Base-by-base conservation (phyloP, 2,113 vertebrate genomes). In the human region DNA sequence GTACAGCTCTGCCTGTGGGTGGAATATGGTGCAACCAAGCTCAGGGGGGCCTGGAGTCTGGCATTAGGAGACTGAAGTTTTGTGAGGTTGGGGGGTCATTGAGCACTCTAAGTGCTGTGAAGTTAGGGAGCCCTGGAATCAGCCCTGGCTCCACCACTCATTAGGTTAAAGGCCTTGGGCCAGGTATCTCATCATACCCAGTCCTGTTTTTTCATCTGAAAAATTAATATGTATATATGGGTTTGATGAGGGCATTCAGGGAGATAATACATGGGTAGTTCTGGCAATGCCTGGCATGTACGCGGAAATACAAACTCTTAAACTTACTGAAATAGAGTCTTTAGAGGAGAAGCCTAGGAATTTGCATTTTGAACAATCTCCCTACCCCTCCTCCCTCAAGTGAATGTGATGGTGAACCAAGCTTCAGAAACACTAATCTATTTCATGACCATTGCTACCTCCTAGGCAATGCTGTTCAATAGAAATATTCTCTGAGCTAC, bases 11-110 rank as follows among this genome's bases (percentile, higher is more conserved):
- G 2, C 30, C 66, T 70, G 25, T 23, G 12, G 52, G 30, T 40
- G 17, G 20, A 6, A 7, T 1, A 9, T 13, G 23, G 9, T 22
- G 8, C 20, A 2, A 3, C 25, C 4, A 4, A 89, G 8, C 27
- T 48, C 5, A 1, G 9, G 45, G 18, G 50, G 12, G 8, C 32
- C 57, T 30, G 10, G 27, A 70, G 38, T 7, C 57, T 73, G 57
- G 16, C 45, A 61, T 20, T 13, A 73, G 50, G 27, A 73, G 73
- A 81, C 43, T 18, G 23, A 18, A 61, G 13, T 20, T 82, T n/a
- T 66, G 10, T 48, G 8, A 30, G 5, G 17, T 7, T 38, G 20
- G 12, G 8, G n/a, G 12, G 1, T 66, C 45, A 8, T 12, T 22
- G 38, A 8, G 0, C 30, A 35, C 52, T 5, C 14, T 32, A 55